Percentiles rank a stretch among this genome's conserved stretches.
phyloP scores from a whole-genome alignment of 2,888 invertebrate species.

The Abrostola triplasia region DNA sequence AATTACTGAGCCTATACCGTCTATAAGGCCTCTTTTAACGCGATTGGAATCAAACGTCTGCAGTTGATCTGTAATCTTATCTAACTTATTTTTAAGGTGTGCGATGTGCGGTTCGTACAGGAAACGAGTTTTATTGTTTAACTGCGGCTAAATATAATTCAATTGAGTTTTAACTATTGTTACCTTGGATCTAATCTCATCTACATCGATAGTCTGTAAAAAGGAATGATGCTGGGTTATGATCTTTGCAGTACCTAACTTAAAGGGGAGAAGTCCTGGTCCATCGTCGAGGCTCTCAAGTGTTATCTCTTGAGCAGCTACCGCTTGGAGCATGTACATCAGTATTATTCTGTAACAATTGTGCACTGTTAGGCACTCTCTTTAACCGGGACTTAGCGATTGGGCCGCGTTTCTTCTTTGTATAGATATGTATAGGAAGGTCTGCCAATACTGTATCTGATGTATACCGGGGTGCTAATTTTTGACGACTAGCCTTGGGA shows the following conservation, averaged over 20 bases:
- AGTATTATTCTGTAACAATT: too few relatives aligned
- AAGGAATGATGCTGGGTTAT: slow-evolving; percentile 9
- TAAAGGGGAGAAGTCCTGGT: slow-evolving; percentile 1
- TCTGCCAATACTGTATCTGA: slow-evolving; percentile 12
- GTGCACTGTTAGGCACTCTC: too few relatives aligned
- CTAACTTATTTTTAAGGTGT: background rate
- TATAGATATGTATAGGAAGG: slow-evolving; percentile 8
- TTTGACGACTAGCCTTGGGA: slow-evolving; percentile 4
- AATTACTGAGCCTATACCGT: background rate
- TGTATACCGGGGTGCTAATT: slow-evolving; percentile 5
- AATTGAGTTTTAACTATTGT: background rate
- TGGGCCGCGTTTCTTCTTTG: background rate
- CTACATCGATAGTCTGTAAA: slow-evolving; percentile 4
- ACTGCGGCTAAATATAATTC: background rate
- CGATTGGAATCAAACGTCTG: background rate
- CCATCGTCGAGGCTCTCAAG: background rate
- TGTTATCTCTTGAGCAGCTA: too few relatives aligned
- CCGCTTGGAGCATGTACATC: too few relatives aligned
- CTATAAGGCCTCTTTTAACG: background rate
- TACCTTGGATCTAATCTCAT: slow-evolving; percentile 1
- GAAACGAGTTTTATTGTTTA: background rate
- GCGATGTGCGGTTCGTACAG: background rate
- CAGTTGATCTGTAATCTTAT: background rate
- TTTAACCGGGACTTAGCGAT: background rate
- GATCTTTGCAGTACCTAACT: background rate